A percentile compares a stretch with the other conserved stretches of the same genome.
Conservation (phyloP, 2,888 invertebrate genomes). For the Junonia oenone region DNA sequence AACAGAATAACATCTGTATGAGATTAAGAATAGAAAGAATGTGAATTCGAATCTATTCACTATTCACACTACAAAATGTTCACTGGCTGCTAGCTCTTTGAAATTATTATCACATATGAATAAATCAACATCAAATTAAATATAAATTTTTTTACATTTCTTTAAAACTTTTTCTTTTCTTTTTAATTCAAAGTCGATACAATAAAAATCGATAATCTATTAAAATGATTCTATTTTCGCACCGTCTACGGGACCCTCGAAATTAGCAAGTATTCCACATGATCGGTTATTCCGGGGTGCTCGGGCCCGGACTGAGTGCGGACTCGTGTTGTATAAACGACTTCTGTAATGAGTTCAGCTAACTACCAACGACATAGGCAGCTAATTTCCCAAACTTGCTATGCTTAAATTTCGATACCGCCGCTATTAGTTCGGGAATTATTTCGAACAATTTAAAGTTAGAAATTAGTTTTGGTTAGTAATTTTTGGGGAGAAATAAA, state of each 20-base stretch:
- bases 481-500: neutral
- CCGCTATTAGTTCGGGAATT: slow-evolving; percentile 29
- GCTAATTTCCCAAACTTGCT: slow-evolving; percentile 46
- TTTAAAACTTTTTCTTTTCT: neutral
- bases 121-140: too few relatives aligned
- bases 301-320: slow-evolving; percentile 42
- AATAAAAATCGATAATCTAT: neutral
- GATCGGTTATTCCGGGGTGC: slow-evolving; percentile 26
- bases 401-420: slow-evolving; percentile 36
- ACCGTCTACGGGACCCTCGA: slow-evolving; percentile 24
- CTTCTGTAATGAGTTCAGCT: slow-evolving; percentile 55
- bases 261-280: slow-evolving; percentile 13
- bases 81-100: too few relatives aligned
- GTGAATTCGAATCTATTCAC: too few relatives aligned
- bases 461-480: neutral
- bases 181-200: neutral
- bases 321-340: slow-evolving; percentile 53
- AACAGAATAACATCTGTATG: too few relatives aligned
- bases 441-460: neutral
- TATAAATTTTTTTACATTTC: too few relatives aligned
- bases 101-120: too few relatives aligned
- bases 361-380: slow-evolving; percentile 50
- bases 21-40: too few relatives aligned
- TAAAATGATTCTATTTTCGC: neutral
- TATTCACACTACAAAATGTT: too few relatives aligned